These are phyloP conservation scores for Copidosoma aretas DNA, from an alignment of 2,888 invertebrate species.

Conservation along the genomic window DNA sequence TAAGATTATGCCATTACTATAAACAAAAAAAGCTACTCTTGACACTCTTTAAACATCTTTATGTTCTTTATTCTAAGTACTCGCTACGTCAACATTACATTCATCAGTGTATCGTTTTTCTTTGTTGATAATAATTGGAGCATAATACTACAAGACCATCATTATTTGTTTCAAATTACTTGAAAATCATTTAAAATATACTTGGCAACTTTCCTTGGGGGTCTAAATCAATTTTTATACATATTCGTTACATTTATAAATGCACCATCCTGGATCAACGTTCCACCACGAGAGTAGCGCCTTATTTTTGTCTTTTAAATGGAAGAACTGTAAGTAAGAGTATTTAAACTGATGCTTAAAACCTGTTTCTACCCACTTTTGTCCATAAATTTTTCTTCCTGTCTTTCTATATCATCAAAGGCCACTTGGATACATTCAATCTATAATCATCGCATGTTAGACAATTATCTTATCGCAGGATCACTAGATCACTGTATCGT, in stretches of 20 bases:
- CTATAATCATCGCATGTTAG: slow-evolving; percentile 32
- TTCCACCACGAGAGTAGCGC: slow-evolving; percentile 11
- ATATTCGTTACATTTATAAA: slow-evolving; percentile 19
- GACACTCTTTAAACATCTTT: slow-evolving; percentile 26
- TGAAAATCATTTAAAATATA: slow-evolving; percentile 11
- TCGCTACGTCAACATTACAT: slow-evolving; percentile 28
- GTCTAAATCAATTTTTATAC: too few species aligned
- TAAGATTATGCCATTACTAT: slow-evolving; percentile 23
- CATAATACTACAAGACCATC: slow-evolving; percentile 29
- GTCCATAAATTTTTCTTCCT: too few species aligned
- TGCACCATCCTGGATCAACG: slow-evolving; percentile 18
- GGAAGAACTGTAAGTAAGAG: slow-evolving; percentile 24
- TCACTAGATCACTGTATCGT: slow-evolving; percentile 26
- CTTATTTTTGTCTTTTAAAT: slow-evolving; percentile 12
- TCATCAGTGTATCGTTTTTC: slow-evolving; percentile 14
- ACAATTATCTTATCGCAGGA: slow-evolving; percentile 24
- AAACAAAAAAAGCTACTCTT: slow-evolving; percentile 30
- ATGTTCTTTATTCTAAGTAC: slow-evolving; percentile 8
- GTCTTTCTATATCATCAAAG: slow-evolving; percentile 31
- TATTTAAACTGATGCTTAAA: slow-evolving; percentile 16
- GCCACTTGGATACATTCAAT: slow-evolving; percentile 38
- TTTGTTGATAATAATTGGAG: slow-evolving; percentile 24
- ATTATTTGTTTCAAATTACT: slow-evolving; percentile 31
- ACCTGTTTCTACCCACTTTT: neutral
- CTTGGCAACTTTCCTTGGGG: too few species aligned